Evolutionary conservation across 2,113 vertebrate species (phyloP).

Genomic region (Dissostichus mawsoni): DNA sequence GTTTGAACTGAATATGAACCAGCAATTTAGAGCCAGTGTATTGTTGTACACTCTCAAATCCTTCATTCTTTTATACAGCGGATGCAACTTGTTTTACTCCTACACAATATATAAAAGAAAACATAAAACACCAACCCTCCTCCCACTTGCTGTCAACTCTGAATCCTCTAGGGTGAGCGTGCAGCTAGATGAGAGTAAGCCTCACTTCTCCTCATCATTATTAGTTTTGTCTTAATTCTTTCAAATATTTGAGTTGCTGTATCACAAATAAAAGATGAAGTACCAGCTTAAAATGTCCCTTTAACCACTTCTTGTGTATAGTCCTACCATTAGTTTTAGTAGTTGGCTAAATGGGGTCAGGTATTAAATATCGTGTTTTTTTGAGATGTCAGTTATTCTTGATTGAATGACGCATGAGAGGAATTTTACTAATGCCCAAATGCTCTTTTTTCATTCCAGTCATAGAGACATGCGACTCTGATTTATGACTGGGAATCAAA

Average conservation of each 20-base stretch:
- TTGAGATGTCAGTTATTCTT: too few species aligned
- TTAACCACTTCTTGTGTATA: background rate
- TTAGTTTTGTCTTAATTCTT: background rate
- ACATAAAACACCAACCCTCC: background rate
- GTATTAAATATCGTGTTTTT: too few species aligned
- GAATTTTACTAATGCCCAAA: too few species aligned
- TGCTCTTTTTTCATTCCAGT: too few species aligned
- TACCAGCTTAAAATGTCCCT: too few species aligned
- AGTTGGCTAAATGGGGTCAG: background rate
- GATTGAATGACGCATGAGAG: background rate
- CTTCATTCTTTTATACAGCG: constrained; percentile 26
- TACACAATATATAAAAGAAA: background rate
- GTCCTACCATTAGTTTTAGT: background rate
- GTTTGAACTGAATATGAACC: constrained; percentile 49
- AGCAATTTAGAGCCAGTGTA: background rate
- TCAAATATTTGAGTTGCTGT: too few species aligned
- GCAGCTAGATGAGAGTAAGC: background rate
- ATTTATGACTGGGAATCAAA: too few species aligned
- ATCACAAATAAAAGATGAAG: too few species aligned
- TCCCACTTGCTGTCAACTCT: background rate
- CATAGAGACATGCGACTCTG: too few species aligned
- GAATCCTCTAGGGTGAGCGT: constrained; percentile 1
- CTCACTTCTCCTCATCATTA: background rate
- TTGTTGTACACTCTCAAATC: background rate
- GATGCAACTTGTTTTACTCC: background rate